Evolutionary conservation across 1,140 invertebrate genomes (phyloP).

Genomic region (Drosophila nebulosa): DNA sequence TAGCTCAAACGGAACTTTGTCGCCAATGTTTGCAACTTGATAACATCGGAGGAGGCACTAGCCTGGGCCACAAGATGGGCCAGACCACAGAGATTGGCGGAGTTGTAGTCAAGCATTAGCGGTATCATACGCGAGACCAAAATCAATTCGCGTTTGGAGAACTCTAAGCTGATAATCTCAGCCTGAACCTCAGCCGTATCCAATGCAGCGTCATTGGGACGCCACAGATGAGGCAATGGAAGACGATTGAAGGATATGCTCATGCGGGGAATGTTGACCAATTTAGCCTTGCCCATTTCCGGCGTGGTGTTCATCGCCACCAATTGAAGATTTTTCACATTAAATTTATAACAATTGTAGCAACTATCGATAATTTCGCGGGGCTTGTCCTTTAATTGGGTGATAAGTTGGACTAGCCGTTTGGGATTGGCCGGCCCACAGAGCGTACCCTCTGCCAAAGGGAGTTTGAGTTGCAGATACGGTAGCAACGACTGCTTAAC

Average conservation of each 20-base stretch:
- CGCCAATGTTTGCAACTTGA: conserved; percentile 54
- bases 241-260: conserved; percentile 44
- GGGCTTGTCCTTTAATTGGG: conserved; percentile 82
- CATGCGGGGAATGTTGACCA: conserved; percentile 60
- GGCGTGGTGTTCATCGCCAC: conserved; percentile 40
- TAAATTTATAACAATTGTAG: conserved; percentile 59
- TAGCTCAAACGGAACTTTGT: conserved; percentile 46
- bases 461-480: conserved; percentile 46
- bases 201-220: conserved; percentile 43
- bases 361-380: conserved; percentile 81
- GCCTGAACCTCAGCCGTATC: conserved; percentile 51
- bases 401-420: conserved; percentile 81
- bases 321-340: conserved; percentile 54
- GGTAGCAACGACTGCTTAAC: conserved; percentile 57
- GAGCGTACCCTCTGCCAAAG: conserved; percentile 72
- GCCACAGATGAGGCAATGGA: conserved; percentile 57
- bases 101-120: conserved; percentile 30
- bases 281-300: conserved; percentile 29
- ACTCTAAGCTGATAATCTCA: conserved; percentile 61
- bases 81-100: conserved; percentile 14
- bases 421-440: conserved; percentile 80
- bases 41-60: conserved; percentile 44
- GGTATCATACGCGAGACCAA: conserved; percentile 34
- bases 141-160: conserved; percentile 65
- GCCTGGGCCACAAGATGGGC: conserved; percentile 24